These are phyloP conservation scores for human DNA, from an alignment of 2,113 vertebrate genomes.

Conservation along the genomic window DNA sequence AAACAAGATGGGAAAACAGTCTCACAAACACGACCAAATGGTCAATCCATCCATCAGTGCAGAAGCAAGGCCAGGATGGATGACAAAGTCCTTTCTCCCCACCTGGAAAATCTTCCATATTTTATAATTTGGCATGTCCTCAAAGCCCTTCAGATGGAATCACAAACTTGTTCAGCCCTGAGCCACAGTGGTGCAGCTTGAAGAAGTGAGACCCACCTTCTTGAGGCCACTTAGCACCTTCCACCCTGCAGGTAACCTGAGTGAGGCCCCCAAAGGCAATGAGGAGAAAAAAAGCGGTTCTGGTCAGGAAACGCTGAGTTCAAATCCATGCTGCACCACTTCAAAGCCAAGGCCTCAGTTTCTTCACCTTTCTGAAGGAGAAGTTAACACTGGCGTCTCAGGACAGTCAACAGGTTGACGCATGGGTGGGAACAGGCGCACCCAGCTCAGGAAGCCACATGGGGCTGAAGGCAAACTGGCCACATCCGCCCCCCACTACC, in stretches of 20 bases:
- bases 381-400: neutral
- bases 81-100: neutral
- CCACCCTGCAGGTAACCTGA: neutral
- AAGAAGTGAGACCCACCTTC: neutral
- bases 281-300: rapidly evolving
- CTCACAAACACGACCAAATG: rapidly evolving
- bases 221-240: rapidly evolving
- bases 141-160: neutral
- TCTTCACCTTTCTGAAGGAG: neutral
- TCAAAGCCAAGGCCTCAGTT: rapidly evolving
- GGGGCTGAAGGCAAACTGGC: neutral
- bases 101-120: neutral
- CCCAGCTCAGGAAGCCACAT: rapidly evolving
- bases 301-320: neutral
- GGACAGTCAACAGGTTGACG: no score
- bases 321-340: neutral
- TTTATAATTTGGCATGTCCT: neutral
- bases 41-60: no score
- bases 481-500: no score
- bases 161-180: neutral
- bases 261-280: rapidly evolving
- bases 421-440: rapidly evolving
- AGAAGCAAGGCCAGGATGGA: neutral
- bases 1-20: neutral
- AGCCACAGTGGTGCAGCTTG: rapidly evolving